Evolutionary conservation across 2,797 vertebrate genomes (phyloP), one percentile per base, ranked within the genome.

Genomic region (Threskiornis aethiopicus): DNA sequence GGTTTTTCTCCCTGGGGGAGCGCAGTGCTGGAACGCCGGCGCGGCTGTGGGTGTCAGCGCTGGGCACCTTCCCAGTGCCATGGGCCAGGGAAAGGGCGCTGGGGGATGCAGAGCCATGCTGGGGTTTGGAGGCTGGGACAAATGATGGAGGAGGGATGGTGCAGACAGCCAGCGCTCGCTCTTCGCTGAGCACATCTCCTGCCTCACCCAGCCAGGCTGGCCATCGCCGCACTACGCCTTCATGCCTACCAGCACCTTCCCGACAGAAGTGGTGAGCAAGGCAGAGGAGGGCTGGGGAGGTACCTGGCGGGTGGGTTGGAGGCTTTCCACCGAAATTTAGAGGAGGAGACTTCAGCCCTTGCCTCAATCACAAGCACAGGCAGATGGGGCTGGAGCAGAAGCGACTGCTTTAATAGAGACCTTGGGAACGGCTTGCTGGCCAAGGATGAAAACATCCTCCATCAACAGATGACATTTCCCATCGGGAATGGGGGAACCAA

Each of bases 231-330:
- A 5, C 35, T 39, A 7, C 1, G 5, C 65, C 57, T 33, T 47
- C 52, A 31, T 3, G 16, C 13, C 46, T n/a, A 3, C 2, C 0
- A 19, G 31, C 22, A 17, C 10, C 51, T 33, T 35, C 61, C 49
- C 8, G 2, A 5, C 11, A 51, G 28, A 51, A 26, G 20, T 1
- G 4, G 42, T 2, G 2, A 25, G 28, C 0, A 31, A 62, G 8
- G 3, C 7, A 25, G 39, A 13, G 26, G 6, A 47, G 33, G n/a
- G 35, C 19, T 54, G 29, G 16, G 15, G 67, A 70, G 42, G 55
- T 3, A 33, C 14, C 8, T 4, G 29, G 15, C 18, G 10, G 41
- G 29, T 3, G 4, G 3, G 3, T 1, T 57, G 44, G n/a, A 73
- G 37, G 13, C 5, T 71, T 83, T 49, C 39, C 42, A 21, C 5